Percentiles rank a stretch among this genome's conserved stretches.
Conservation (phyloP, 2,113 vertebrate genomes). For the Epinephelus fuscoguttatus region DNA sequence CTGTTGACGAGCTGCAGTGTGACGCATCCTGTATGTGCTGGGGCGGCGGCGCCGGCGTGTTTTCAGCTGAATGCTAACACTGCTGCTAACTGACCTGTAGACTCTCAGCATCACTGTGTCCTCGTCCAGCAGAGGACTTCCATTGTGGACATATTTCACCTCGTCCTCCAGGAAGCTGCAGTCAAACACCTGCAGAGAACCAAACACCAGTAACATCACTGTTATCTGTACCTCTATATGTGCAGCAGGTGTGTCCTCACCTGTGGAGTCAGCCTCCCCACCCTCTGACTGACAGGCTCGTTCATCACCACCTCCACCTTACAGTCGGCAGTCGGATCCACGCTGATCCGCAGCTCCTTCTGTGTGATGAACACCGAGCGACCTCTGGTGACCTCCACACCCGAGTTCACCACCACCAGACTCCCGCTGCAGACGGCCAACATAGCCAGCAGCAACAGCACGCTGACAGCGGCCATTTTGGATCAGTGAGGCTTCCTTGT, state of each 20-base stretch:
- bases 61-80: no score
- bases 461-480: slow-evolving; percentile 48
- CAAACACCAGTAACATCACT: not conserved
- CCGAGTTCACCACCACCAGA: slow-evolving; percentile 77
- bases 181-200: slow-evolving; percentile 80
- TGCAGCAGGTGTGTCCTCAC: slow-evolving; percentile 48
- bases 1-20: no score
- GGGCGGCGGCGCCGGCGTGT: no score
- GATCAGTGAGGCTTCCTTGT: not conserved
- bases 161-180: slow-evolving; percentile 81
- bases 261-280: slow-evolving; percentile 76
- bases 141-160: slow-evolving; percentile 79
- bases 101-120: slow-evolving; percentile 78
- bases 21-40: no score
- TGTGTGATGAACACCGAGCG: slow-evolving; percentile 73
- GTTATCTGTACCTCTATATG: not conserved
- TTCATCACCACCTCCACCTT: slow-evolving; percentile 86
- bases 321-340: slow-evolving; percentile 61
- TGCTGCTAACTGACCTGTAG: slow-evolving; percentile 74
- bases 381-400: slow-evolving; percentile 74
- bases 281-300: slow-evolving; percentile 80
- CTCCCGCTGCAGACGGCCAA: slow-evolving; percentile 18
- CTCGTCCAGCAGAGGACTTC: slow-evolving; percentile 80
- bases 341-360: slow-evolving; percentile 71
- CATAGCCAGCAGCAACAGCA: slow-evolving; percentile 35